Conservation (phyloP, 2,888 invertebrate genomes). For the Scaptomyza parva region DNA sequence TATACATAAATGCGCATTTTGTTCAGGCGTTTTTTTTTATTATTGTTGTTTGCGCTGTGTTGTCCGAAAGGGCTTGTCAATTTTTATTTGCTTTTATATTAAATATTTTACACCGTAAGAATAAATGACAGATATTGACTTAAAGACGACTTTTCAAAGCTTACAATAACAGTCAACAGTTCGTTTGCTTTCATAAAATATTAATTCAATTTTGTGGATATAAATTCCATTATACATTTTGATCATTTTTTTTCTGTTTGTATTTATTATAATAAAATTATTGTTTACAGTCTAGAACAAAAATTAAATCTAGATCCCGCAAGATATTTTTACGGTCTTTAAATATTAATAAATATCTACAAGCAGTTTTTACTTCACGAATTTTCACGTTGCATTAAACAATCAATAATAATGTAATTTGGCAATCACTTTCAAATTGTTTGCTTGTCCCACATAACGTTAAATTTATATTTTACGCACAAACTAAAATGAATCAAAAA, state of each 20-base stretch:
- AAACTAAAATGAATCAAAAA: constrained; percentile 22
- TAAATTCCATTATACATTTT: too few species aligned
- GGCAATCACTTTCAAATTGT: neutral
- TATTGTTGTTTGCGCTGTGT: constrained; percentile 30
- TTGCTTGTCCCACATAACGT: neutral
- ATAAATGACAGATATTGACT: constrained; percentile 56
- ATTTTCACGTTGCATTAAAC: neutral
- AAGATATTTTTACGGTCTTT: too few species aligned
- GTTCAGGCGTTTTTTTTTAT: constrained; percentile 39
- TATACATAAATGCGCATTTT: constrained; percentile 43
- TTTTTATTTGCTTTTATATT: constrained; percentile 35
- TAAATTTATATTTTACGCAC: constrained; percentile 19
- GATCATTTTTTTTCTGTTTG: too few species aligned
- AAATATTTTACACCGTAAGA: constrained; percentile 20
- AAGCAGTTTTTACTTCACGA: neutral
- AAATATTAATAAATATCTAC: too few species aligned
- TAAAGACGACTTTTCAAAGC: constrained; percentile 40
- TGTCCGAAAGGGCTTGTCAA: constrained; percentile 34
- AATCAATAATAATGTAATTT: neutral
- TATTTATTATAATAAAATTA: too few species aligned
- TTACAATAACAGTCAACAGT: constrained; percentile 43
- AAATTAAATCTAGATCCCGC: too few species aligned
- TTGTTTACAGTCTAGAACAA: too few species aligned
- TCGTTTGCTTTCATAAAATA: neutral
- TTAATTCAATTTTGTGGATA: too few species aligned